Percentiles rank a stretch among this genome's conserved stretches.
These are phyloP conservation scores for Noctua fimbriata DNA, from an alignment of 2,888 invertebrate species.

Conservation along the genomic window DNA sequence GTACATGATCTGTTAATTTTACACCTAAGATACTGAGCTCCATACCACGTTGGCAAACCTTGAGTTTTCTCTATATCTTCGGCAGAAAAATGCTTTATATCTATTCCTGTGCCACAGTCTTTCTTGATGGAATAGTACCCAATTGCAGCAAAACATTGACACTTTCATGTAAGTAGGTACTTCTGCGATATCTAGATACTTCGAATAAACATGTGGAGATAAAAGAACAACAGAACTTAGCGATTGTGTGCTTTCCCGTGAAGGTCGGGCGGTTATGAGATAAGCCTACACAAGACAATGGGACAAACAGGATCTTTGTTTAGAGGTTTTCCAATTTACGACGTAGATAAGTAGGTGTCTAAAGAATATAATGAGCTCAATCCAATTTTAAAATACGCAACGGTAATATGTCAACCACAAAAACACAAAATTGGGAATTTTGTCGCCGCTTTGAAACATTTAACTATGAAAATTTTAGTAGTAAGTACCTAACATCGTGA, in stretches of 20 bases:
- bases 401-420: neutral
- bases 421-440: conserved; percentile 1
- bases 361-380: conserved; percentile 4
- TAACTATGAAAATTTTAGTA: conserved; percentile 12
- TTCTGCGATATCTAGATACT: neutral
- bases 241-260: conserved; percentile 23
- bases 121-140: conserved; percentile 12
- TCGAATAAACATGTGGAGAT: conserved; percentile 16
- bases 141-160: conserved; percentile 27
- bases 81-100: conserved; percentile 4
- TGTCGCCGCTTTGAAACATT: neutral
- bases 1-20: no score
- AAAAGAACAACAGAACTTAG: conserved; percentile 14
- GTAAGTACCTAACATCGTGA: neutral
- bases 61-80: conserved; percentile 34
- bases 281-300: conserved; percentile 19
- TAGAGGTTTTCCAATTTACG: conserved; percentile 19
- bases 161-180: conserved; percentile 5
- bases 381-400: neutral
- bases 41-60: no score
- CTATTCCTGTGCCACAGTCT: conserved; percentile 18
- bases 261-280: conserved; percentile 23
- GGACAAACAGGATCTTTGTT: conserved; percentile 26
- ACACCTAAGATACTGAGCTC: no score
- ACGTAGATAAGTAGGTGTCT: neutral